Conservation (phyloP, 2,113 vertebrate species). For the Cettia cetti region DNA sequence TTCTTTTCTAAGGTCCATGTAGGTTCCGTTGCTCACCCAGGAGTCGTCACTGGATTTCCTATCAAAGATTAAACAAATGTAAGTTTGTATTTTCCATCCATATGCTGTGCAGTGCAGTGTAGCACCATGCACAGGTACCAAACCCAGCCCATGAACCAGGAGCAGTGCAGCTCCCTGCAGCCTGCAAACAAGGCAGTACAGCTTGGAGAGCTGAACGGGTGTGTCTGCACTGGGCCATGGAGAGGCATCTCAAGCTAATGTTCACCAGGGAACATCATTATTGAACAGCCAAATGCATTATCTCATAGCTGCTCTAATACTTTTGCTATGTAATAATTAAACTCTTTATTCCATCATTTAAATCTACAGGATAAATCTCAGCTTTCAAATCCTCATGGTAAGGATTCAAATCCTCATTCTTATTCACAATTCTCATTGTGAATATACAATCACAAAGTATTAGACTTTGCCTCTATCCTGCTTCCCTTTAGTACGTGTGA, state of each 20-base stretch:
- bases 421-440: not conserved
- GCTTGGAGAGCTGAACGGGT: not conserved
- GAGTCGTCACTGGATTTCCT: conserved; percentile 88
- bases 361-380: not conserved
- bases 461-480: not conserved
- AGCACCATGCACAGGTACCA: not conserved
- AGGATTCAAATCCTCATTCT: not conserved
- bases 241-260: not conserved
- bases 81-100: not conserved
- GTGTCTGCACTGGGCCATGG: not conserved
- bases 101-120: not conserved
- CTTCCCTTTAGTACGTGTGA: not conserved
- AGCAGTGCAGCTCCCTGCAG: not conserved
- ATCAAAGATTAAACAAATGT: conserved; percentile 35
- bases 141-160: not conserved
- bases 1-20: conserved; percentile 90
- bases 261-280: not conserved
- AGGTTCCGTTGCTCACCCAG: conserved; percentile 93
- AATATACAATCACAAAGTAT: not conserved
- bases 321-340: not conserved
- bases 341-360: not conserved
- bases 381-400: not conserved
- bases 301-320: not conserved
- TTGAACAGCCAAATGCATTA: not conserved
- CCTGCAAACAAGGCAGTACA: not conserved